Percentiles rank a stretch among this genome's conserved stretches.
These are phyloP conservation scores for Sipha maydis DNA, from an alignment of 2,888 invertebrate genomes.

Conservation along the genomic window DNA sequence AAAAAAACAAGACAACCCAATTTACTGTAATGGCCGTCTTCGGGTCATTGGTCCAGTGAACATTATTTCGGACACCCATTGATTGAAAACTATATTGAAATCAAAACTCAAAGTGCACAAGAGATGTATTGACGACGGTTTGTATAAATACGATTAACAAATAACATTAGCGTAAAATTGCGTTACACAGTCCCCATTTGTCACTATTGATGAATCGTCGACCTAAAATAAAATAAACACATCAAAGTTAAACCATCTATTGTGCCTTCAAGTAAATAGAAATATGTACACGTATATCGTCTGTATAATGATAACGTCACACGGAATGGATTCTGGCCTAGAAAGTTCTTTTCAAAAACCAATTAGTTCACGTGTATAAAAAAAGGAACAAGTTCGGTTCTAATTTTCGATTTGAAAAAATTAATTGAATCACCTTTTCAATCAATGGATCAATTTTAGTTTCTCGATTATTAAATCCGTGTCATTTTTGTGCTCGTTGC, in stretches of 20 bases:
- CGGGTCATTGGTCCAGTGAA: neutral
- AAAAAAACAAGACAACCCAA: neutral
- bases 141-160: neutral
- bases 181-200: neutral
- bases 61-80: neutral
- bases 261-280: constrained; percentile 16
- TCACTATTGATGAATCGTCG: constrained; percentile 31
- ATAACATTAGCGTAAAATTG: constrained; percentile 30
- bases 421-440: no score
- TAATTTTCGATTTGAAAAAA: no score
- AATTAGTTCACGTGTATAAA: no score
- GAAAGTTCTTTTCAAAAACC: no score
- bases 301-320: neutral
- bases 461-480: no score
- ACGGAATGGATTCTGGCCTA: neutral
- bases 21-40: neutral
- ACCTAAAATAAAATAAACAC: constrained; percentile 19
- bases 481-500: no score
- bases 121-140: neutral
- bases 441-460: no score
- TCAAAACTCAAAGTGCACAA: constrained; percentile 10
- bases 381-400: no score
- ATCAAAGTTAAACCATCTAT: neutral
- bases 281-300: neutral
- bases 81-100: neutral